phyloP scores from a whole-genome alignment of 2,888 invertebrate genomes.

The Pemphredon lugubris region DNA sequence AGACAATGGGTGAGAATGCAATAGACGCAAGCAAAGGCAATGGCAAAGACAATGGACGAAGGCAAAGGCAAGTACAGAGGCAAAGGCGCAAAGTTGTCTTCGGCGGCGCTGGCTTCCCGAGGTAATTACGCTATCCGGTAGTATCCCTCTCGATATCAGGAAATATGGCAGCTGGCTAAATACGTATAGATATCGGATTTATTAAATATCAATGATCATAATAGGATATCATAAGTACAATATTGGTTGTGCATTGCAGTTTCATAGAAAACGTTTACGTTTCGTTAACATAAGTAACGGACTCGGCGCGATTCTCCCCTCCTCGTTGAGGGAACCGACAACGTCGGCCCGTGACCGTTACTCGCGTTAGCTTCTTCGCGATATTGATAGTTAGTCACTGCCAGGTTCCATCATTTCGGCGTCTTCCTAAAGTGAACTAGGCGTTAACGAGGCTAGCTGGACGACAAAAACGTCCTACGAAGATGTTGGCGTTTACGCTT shows the following conservation, averaged over 20 bases:
- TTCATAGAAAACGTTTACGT: conserved; percentile 79
- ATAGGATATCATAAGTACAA: conserved; percentile 75
- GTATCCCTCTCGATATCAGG: too few species aligned
- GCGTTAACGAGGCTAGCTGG: not conserved
- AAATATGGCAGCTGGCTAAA: conserved; percentile 25
- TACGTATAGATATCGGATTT: conserved; percentile 58
- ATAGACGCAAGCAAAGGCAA: too few species aligned
- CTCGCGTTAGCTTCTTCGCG: too few species aligned
- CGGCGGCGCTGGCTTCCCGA: too few species aligned
- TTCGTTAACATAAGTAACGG: conserved; percentile 68
- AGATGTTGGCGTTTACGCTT: conserved; percentile 40
- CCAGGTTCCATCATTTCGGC: conserved; percentile 33
- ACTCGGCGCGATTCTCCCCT: too few species aligned
- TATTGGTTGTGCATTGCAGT: conserved; percentile 79
- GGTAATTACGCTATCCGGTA: too few species aligned
- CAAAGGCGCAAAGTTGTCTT: too few species aligned
- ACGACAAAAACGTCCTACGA: conserved; percentile 38
- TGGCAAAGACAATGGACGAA: too few species aligned
- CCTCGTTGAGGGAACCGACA: too few species aligned
- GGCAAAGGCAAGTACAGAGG: too few species aligned
- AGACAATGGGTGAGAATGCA: too few species aligned
- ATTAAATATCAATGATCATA: conserved; percentile 72
- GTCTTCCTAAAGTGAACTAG: conserved; percentile 33
- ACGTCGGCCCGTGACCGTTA: too few species aligned
- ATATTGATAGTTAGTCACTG: conserved; percentile 48